Percentiles rank a stretch among this genome's conserved stretches.
phyloP scores from a whole-genome alignment of 2,113 vertebrate genomes.

The Thinocorus orbignyianus region DNA sequence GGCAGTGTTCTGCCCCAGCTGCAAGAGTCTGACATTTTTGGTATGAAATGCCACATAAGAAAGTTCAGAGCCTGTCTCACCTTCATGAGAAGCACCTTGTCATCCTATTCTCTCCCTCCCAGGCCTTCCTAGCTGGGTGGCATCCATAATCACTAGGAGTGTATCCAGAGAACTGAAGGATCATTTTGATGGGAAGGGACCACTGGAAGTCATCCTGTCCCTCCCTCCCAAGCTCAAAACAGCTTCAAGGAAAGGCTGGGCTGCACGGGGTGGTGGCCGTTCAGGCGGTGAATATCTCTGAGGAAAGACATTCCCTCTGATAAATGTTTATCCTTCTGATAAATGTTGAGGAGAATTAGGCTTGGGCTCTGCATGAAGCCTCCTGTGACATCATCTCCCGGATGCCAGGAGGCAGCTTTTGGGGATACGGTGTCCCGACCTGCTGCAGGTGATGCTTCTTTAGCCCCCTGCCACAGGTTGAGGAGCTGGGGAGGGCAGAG shows the following conservation, averaged over 20 bases:
- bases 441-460: fast-evolving
- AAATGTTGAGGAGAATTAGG: neutral
- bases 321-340: neutral
- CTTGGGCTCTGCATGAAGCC: neutral
- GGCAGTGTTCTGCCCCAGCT: neutral
- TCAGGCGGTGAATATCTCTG: neutral
- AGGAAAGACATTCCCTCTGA: neutral
- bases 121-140: neutral
- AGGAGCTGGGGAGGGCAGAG: neutral
- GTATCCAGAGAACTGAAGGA: neutral
- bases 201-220: neutral
- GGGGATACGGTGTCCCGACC: fast-evolving
- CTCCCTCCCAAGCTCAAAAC: neutral
- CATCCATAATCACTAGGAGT: fast-evolving
- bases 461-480: neutral
- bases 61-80: fast-evolving
- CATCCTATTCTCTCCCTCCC: fast-evolving
- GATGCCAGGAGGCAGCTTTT: neutral
- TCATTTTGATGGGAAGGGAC: fast-evolving
- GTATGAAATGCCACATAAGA: fast-evolving
- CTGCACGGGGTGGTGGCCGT: neutral
- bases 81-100: fast-evolving
- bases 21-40: neutral
- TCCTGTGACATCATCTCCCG: fast-evolving
- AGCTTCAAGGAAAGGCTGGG: neutral